phyloP scores from a whole-genome alignment of 2,888 invertebrate species.

The Pseudanteris insignis region DNA sequence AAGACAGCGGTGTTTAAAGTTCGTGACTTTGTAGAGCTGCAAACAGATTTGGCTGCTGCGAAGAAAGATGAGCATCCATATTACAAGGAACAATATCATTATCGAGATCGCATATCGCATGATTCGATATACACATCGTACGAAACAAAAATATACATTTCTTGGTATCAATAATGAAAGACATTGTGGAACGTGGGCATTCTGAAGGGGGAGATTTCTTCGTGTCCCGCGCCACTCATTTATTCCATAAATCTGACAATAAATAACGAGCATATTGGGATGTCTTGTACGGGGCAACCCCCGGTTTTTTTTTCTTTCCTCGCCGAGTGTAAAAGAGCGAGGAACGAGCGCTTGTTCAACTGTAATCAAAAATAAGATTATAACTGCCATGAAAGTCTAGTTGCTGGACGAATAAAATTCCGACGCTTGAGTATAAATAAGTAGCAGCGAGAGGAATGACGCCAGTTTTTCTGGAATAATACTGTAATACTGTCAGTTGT shows the following conservation, averaged over 20 bases:
- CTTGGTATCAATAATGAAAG: conserved; percentile 42
- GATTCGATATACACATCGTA: conserved; percentile 12
- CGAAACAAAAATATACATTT: conserved; percentile 23
- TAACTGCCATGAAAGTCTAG: not conserved
- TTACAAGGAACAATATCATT: conserved; percentile 13
- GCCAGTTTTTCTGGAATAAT: conserved; percentile 32
- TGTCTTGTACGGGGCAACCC: conserved; percentile 44
- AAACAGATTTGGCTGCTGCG: no score
- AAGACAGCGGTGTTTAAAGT: no score
- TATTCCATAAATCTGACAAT: conserved; percentile 67
- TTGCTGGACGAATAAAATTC: conserved; percentile 17
- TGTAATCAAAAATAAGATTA: no score
- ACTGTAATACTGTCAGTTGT: conserved; percentile 31
- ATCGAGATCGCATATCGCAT: conserved; percentile 6
- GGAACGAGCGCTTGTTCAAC: no score
- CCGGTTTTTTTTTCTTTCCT: conserved; percentile 66
- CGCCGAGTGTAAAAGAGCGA: no score
- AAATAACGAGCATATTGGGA: conserved; percentile 64
- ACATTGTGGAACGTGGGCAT: conserved; percentile 30
- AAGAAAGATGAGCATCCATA: no score
- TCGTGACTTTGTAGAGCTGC: no score
- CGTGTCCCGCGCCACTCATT: conserved; percentile 54
- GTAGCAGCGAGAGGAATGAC: conserved; percentile 13
- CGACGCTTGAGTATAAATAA: conserved; percentile 20
- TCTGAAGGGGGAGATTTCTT: conserved; percentile 32